Evolutionary conservation across 2,888 invertebrate genomes (phyloP), one percentile per base, ranked within the genome.

Genomic region (Criorhina ranunculi): DNA sequence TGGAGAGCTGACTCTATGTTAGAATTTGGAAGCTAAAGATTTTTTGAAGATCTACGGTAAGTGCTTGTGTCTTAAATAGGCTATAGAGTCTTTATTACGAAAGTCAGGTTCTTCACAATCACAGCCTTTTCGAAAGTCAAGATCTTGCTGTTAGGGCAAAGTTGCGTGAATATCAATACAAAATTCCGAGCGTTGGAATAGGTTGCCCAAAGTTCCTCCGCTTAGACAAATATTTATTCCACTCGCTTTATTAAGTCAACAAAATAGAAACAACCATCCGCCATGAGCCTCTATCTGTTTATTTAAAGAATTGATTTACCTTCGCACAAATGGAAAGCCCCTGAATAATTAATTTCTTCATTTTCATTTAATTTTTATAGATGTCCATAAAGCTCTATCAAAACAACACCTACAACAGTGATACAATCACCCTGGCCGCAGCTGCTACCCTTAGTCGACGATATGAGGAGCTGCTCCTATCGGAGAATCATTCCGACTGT

Each of bases 401-500:
- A 40, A 60, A 19, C 11, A 62, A 15, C 17, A 31, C 64, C 19
- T 64, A 57, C 40, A 70, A 59, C 46, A 73, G 62, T 17, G 82
- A 79, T 11, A 70, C 60, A 57, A 49, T 49, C 7, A 86, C 57
- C 49, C 77, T 87, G 44, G 85, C 86, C 0, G 64, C 67, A 53
- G 73, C 86, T 9, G 73, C 86, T 8, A 33, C 86, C 24, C 87
- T 91, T 15, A 88, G 90, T 37, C 87, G 88, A 0, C 90, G 92
- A 1, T 91, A 91, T 86, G 89, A 90, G 31, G 89, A 91, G 62
- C 85, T 91, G 15, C 79, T 91, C 53, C 87, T 87, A 6, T 88
- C 88, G 0, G 90, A 91, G 69, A 92, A 91, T 87, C 89, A 90
- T 60, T 90, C 88, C 24, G 92, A 92, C 59, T 92, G 91, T 67